These are phyloP conservation scores for Zaprionus africanus DNA, from an alignment of 1,140 invertebrate genomes.

Conservation along the genomic window DNA sequence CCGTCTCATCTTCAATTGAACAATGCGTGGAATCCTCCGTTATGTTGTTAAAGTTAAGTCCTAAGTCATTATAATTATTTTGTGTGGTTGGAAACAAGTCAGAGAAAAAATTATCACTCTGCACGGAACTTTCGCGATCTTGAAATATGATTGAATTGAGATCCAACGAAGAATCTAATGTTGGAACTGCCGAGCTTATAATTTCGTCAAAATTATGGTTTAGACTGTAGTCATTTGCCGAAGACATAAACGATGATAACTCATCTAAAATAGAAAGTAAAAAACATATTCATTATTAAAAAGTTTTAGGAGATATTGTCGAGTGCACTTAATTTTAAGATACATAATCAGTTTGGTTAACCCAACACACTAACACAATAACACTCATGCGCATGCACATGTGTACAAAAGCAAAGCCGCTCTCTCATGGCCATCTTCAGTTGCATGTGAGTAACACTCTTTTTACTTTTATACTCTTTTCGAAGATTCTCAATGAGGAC, in stretches of 20 bases:
- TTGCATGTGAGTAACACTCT: not conserved
- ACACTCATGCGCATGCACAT: not conserved
- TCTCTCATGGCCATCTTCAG: not conserved
- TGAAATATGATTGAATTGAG: constrained; percentile 51
- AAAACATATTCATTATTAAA: constrained; percentile 1
- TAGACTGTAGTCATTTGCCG: constrained; percentile 52
- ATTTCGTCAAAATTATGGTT: constrained; percentile 68
- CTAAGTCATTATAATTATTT: constrained; percentile 39
- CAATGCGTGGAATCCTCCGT: constrained; percentile 15
- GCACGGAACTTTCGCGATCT: constrained; percentile 7
- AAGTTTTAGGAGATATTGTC: not conserved
- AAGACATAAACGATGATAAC: constrained; percentile 58
- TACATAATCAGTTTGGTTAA: not conserved
- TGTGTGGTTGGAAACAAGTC: constrained; percentile 34
- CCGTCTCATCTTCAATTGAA: constrained; percentile 5
- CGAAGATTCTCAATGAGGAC: no score
- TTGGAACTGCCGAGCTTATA: constrained; percentile 53
- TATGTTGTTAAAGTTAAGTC: constrained; percentile 47
- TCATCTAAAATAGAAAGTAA: constrained; percentile 55
- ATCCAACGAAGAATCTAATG: constrained; percentile 60
- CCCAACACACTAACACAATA: not conserved
- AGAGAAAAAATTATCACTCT: constrained; percentile 39
- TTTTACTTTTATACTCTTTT: not conserved
- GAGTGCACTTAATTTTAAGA: not conserved
- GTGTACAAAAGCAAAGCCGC: not conserved